Percentiles rank a stretch among this genome's conserved stretches.
Evolutionary conservation across 1,140 invertebrate genomes (phyloP).

Genomic region (Mizuhopecten yessoensis): DNA sequence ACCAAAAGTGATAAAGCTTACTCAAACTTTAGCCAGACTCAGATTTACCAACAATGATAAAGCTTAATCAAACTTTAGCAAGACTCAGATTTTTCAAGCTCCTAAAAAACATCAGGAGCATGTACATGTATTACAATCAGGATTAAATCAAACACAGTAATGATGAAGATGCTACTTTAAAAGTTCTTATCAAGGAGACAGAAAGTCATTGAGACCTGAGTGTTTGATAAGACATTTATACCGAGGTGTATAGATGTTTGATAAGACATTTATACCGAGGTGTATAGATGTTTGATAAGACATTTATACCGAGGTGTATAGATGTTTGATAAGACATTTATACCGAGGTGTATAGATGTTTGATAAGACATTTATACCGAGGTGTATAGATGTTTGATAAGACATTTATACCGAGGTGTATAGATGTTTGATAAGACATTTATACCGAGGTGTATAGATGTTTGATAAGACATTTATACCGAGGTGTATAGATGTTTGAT

Average conservation of each 20-base stretch:
- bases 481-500: not conserved
- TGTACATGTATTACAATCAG: not conserved
- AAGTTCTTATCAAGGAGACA: conserved; percentile 14
- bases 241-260: not conserved
- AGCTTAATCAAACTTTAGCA: not conserved
- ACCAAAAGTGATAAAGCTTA: not conserved
- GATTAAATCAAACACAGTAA: not conserved
- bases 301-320: too few species aligned
- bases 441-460: conserved; percentile 15
- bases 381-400: not conserved
- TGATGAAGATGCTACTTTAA: not conserved
- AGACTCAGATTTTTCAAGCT: not conserved
- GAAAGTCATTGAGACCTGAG: conserved; percentile 1
- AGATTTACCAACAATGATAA: not conserved
- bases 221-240: not conserved
- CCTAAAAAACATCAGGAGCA: not conserved
- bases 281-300: not conserved
- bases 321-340: too few species aligned
- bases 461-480: too few species aligned
- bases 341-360: conserved; percentile 18
- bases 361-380: too few species aligned
- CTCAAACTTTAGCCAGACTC: not conserved
- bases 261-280: too few species aligned
- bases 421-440: not conserved
- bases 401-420: too few species aligned